Conservation (phyloP, 2,113 vertebrate genomes). For the Oreotragus oreotragus region DNA sequence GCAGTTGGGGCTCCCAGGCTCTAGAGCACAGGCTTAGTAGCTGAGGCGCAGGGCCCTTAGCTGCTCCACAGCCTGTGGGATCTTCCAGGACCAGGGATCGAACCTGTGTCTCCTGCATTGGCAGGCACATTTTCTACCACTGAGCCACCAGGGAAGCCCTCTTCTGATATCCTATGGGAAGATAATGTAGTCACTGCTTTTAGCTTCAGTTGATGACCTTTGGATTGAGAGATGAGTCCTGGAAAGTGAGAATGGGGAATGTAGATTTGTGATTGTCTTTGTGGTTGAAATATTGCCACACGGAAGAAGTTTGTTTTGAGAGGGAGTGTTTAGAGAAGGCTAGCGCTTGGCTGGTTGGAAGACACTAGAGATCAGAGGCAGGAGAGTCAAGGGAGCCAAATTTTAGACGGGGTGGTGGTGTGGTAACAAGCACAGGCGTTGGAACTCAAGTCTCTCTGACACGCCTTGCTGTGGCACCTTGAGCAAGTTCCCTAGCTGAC, state of each 20-base stretch:
- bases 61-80: background rate
- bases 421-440: background rate
- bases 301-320: background rate
- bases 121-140: background rate
- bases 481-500: background rate
- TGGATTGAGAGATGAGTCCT: background rate
- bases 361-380: background rate
- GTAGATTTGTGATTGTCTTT: slow-evolving; percentile 3
- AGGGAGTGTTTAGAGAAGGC: background rate
- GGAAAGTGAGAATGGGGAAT: background rate
- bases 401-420: background rate
- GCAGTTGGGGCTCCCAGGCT: background rate
- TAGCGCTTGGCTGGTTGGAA: background rate
- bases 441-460: background rate
- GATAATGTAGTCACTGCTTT: background rate
- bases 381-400: background rate
- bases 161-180: background rate
- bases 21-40: background rate
- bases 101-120: background rate
- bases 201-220: background rate
- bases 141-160: background rate
- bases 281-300: background rate
- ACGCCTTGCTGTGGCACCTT: background rate
- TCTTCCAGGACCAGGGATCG: background rate
- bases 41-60: background rate